Percentiles rank a stretch among this genome's conserved stretches.
Evolutionary conservation across 2,797 vertebrate species (phyloP).

Genomic region (Merluccius polli): DNA sequence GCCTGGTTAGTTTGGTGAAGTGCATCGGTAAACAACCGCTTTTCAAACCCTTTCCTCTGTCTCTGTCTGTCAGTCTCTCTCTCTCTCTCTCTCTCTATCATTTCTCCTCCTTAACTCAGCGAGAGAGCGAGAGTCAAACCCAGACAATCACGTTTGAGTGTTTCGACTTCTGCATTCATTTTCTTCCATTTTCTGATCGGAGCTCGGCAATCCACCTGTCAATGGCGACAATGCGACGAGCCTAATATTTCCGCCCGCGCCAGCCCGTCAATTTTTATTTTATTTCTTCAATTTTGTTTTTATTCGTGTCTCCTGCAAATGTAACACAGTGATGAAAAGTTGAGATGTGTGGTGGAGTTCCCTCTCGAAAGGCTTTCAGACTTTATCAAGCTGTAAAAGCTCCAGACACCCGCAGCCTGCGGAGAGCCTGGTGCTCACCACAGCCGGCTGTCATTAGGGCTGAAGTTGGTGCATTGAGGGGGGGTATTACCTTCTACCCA

Average conservation of each 20-base stretch:
- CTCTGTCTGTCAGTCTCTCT: not conserved
- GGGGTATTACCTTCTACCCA: not conserved
- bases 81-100: not conserved
- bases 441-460: constrained; percentile 59
- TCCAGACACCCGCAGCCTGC: constrained; percentile 48
- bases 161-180: constrained; percentile 59
- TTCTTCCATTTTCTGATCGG: constrained; percentile 41
- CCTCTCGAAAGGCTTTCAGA: constrained; percentile 75
- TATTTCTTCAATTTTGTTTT: not conserved
- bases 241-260: constrained; percentile 61
- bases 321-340: constrained; percentile 43
- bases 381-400: constrained; percentile 80
- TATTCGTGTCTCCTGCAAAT: constrained; percentile 56
- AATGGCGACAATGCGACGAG: constrained; percentile 52
- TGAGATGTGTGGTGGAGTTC: constrained; percentile 57
- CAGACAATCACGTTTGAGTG: constrained; percentile 61
- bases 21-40: constrained; percentile 44
- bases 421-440: constrained; percentile 34
- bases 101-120: not conserved
- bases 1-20: constrained; percentile 29
- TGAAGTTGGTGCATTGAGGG: constrained; percentile 25
- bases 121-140: constrained; percentile 20
- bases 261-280: constrained; percentile 18
- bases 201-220: constrained; percentile 33
- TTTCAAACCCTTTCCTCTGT: constrained; percentile 43